phyloP scores from a whole-genome alignment of 2,888 invertebrate genomes.

The Philhelius pedissequus region DNA sequence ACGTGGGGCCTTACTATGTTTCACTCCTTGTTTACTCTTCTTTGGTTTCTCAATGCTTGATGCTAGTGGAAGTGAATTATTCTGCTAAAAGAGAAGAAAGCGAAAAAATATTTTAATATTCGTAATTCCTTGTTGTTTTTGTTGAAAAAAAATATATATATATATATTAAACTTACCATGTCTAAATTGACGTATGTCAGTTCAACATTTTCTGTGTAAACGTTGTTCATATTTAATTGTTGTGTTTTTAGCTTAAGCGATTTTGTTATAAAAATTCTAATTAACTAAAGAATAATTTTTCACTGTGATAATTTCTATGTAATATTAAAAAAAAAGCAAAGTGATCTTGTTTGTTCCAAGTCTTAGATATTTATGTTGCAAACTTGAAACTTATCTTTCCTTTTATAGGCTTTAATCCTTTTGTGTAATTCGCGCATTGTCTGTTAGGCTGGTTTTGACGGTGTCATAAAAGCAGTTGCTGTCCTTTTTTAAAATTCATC shows the following conservation, averaged over 20 bases:
- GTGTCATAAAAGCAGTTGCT: not conserved
- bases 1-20: too few relatives aligned
- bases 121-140: too few relatives aligned
- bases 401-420: not conserved
- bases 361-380: not conserved
- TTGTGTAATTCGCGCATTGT: not conserved
- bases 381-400: not conserved
- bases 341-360: not conserved
- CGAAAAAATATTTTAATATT: too few relatives aligned
- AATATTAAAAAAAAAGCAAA: too few relatives aligned
- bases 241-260: not conserved
- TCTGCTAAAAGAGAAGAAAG: too few relatives aligned
- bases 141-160: too few relatives aligned
- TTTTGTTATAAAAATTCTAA: not conserved
- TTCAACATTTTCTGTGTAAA: not conserved
- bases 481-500: not conserved
- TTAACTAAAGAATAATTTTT: too few relatives aligned
- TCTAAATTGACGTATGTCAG: not conserved
- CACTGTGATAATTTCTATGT: too few relatives aligned
- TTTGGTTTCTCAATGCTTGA: too few relatives aligned
- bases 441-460: not conserved
- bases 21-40: too few relatives aligned
- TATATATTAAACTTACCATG: not conserved
- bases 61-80: too few relatives aligned
- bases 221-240: not conserved